A percentile compares a stretch with the other conserved stretches of the same genome.
phyloP scores from a whole-genome alignment of 1,140 invertebrate genomes.

The Ooceraea biroi region DNA sequence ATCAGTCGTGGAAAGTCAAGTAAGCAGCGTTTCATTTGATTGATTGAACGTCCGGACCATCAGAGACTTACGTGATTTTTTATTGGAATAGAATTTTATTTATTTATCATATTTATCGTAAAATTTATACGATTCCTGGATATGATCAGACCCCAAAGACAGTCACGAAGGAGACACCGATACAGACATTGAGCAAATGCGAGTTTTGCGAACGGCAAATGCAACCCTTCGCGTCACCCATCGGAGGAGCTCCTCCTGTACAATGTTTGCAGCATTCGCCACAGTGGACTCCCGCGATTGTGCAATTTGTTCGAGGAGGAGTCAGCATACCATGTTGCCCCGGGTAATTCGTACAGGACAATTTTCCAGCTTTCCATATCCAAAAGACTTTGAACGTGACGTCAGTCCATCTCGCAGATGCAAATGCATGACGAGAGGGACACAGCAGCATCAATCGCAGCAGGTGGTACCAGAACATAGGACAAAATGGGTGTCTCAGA shows the following conservation, averaged over 20 bases:
- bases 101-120: background rate
- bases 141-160: conserved; percentile 68
- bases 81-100: background rate
- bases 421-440: conserved; percentile 38
- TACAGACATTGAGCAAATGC: conserved; percentile 77
- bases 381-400: background rate
- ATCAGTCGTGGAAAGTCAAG: conserved; percentile 70
- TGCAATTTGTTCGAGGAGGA: conserved; percentile 71
- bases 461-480: background rate
- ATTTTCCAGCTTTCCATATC: background rate
- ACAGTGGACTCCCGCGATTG: conserved; percentile 64
- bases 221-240: background rate
- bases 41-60: background rate
- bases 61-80: no score
- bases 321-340: conserved; percentile 47
- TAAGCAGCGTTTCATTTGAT: conserved; percentile 18
- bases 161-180: conserved; percentile 73
- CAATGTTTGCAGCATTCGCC: background rate
- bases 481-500: conserved; percentile 12
- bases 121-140: background rate
- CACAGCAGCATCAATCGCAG: conserved; percentile 21
- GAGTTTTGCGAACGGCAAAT: conserved; percentile 69
- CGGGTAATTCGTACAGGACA: conserved; percentile 43
- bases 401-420: conserved; percentile 23
- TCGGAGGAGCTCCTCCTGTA: background rate